These are phyloP conservation scores for Calephelis virginiensis DNA, from an alignment of 1,140 invertebrate genomes.

Conservation along the genomic window DNA sequence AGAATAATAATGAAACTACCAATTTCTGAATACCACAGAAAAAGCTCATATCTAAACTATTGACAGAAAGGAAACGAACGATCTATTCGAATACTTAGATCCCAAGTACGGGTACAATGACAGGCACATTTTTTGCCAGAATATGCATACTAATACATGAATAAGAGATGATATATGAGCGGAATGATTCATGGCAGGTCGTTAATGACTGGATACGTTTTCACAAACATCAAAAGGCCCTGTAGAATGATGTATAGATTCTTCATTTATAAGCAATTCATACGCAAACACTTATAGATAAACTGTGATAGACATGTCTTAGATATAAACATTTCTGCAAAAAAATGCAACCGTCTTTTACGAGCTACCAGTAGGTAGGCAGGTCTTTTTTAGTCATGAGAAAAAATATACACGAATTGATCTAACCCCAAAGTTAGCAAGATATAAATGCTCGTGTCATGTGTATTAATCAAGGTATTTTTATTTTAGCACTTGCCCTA, in stretches of 20 bases:
- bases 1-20: too few relatives aligned
- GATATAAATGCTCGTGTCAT: too few relatives aligned
- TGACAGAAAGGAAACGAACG: too few relatives aligned
- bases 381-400: background rate
- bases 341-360: background rate
- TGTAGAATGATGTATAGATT: background rate
- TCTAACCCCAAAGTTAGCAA: too few relatives aligned
- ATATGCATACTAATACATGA: background rate
- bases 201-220: background rate
- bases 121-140: background rate
- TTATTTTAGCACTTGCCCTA: too few relatives aligned
- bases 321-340: too few relatives aligned
- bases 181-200: conserved; percentile 6
- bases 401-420: too few relatives aligned
- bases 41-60: too few relatives aligned
- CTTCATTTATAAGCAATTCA: background rate
- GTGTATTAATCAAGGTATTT: too few relatives aligned
- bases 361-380: background rate
- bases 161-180: background rate
- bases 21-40: too few relatives aligned
- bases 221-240: background rate
- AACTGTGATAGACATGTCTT: background rate
- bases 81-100: too few relatives aligned
- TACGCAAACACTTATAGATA: background rate
- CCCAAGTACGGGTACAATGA: too few relatives aligned